Conservation (phyloP, 1,140 invertebrate species). For the Aporrectodea caliginosa region DNA sequence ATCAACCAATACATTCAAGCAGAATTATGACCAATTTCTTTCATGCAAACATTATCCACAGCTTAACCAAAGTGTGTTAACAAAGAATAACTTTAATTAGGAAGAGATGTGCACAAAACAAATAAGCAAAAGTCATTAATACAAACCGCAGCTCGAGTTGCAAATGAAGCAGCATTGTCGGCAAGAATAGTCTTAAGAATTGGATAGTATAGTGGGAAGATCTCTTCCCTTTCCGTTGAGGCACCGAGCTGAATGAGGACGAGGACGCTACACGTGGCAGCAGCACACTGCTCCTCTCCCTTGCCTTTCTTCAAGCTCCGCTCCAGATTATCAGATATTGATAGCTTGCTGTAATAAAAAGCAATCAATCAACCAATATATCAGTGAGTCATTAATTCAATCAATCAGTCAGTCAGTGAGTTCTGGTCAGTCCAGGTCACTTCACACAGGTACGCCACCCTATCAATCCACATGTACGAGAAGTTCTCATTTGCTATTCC, state of each 20-base stretch:
- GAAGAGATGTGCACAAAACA: slow-evolving; percentile 57
- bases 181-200: slow-evolving; percentile 61
- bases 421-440: too few species aligned
- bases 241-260: slow-evolving; percentile 78
- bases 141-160: slow-evolving; percentile 65
- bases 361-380: neutral
- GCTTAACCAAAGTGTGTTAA: too few species aligned
- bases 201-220: slow-evolving; percentile 63
- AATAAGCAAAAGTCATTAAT: slow-evolving; percentile 23
- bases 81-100: too few species aligned
- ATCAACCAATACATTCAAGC: too few species aligned
- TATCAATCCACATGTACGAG: too few species aligned
- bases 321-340: slow-evolving; percentile 75
- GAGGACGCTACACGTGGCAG: slow-evolving; percentile 72
- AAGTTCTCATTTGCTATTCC: too few species aligned
- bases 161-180: slow-evolving; percentile 62
- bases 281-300: slow-evolving; percentile 72
- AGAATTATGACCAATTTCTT: too few species aligned
- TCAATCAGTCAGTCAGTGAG: too few species aligned
- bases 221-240: slow-evolving; percentile 62
- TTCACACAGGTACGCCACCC: too few species aligned
- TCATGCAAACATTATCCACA: too few species aligned
- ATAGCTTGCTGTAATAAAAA: slow-evolving; percentile 63
- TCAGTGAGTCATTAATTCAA: neutral
- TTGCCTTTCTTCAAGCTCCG: slow-evolving; percentile 75